Percentiles rank a stretch among this genome's conserved stretches.
These are phyloP conservation scores for Poeciliopsis paucimaculata DNA, from an alignment of 2,797 vertebrate genomes.

Conservation along the genomic window DNA sequence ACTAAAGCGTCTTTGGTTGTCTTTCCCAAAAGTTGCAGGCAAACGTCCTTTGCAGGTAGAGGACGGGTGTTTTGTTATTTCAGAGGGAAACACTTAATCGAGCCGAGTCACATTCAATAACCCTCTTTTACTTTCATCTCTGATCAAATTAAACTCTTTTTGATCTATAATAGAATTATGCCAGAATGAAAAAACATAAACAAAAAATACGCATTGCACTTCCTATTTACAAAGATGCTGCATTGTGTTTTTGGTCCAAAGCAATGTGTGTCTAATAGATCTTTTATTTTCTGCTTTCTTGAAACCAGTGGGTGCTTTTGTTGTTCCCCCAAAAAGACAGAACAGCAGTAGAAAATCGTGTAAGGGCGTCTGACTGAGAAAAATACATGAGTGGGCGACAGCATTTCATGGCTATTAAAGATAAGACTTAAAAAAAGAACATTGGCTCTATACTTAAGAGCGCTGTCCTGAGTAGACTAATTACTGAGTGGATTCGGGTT, in stretches of 20 bases:
- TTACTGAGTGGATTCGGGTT: conserved; percentile 15
- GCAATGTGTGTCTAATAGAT: conserved; percentile 27
- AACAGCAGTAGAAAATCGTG: conserved; percentile 7
- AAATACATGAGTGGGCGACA: conserved; percentile 31
- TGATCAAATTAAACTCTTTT: conserved; percentile 1
- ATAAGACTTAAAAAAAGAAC: conserved; percentile 33
- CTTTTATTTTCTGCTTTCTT: conserved; percentile 32
- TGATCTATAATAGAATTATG: conserved; percentile 12
- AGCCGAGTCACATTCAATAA: neutral
- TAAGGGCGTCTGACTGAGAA: conserved; percentile 29
- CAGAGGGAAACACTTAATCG: neutral
- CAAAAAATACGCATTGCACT: neutral
- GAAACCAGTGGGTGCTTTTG: conserved; percentile 42
- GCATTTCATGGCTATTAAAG: conserved; percentile 25
- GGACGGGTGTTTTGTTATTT: neutral
- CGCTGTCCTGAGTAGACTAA: conserved; percentile 14
- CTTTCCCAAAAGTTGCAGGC: neutral
- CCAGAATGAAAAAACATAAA: conserved; percentile 17
- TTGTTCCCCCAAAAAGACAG: conserved; percentile 47
- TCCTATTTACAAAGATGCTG: conserved; percentile 26
- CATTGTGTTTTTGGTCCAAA: conserved; percentile 15
- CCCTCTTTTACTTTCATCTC: conserved; percentile 8
- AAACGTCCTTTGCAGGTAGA: neutral
- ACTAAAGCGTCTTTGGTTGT: neutral
- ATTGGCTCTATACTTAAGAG: neutral